Conservation (phyloP, 1,140 invertebrate genomes). For the Euglossa dilemma region DNA sequence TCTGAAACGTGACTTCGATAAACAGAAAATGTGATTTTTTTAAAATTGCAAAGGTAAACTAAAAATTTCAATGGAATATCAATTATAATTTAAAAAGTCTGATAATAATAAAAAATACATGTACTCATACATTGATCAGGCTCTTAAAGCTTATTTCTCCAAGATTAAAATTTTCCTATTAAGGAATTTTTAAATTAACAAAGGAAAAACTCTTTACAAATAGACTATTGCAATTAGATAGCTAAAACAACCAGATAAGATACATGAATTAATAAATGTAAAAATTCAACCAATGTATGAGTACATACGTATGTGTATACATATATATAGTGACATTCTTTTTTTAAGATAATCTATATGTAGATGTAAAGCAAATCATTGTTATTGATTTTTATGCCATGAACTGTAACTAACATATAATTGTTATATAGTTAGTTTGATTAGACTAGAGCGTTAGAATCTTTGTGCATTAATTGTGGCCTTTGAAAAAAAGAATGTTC, state of each 20-base stretch:
- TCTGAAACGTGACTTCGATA: not conserved
- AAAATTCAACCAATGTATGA: conserved; percentile 10
- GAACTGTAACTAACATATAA: conserved; percentile 15
- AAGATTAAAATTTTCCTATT: too few relatives aligned
- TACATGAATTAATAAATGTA: conserved; percentile 17
- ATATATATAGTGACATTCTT: not conserved
- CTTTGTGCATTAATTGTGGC: conserved; percentile 27
- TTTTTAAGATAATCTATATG: conserved; percentile 20
- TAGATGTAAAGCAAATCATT: conserved; percentile 19
- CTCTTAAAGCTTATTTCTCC: not conserved
- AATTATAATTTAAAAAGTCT: conserved; percentile 13
- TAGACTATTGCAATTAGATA: too few relatives aligned
- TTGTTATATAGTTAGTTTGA: conserved; percentile 37
- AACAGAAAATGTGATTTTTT: not conserved
- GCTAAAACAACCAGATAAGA: not conserved
- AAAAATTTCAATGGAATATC: not conserved
- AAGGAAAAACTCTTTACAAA: not conserved
- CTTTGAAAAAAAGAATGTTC: conserved; percentile 30
- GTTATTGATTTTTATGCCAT: conserved; percentile 31
- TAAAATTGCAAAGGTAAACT: not conserved
- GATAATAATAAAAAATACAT: not conserved
- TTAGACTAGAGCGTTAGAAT: conserved; percentile 43
- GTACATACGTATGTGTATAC: too few relatives aligned
- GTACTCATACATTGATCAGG: not conserved
- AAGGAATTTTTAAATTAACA: not conserved